phyloP scores from a whole-genome alignment of 2,888 invertebrate species.

The Chloroclysta siterata region DNA sequence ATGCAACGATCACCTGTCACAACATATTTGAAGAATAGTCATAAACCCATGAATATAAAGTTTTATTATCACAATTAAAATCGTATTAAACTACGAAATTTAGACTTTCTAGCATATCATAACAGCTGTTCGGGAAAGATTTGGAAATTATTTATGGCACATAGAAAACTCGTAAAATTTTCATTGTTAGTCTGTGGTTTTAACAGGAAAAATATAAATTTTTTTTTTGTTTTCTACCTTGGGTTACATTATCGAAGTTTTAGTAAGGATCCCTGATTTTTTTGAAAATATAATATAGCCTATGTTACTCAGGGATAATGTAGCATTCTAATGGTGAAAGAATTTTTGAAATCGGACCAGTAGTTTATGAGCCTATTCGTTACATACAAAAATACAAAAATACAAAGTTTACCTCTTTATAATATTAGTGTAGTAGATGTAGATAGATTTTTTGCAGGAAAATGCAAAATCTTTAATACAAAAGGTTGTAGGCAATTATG shows the following conservation, averaged over 20 bases:
- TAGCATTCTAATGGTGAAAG: no score
- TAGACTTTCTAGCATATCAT: constrained; percentile 25
- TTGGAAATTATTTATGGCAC: constrained; percentile 25
- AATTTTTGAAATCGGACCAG: no score
- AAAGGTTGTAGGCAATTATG: not conserved
- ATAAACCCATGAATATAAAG: constrained; percentile 21
- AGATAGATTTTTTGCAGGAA: not conserved
- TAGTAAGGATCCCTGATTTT: no score
- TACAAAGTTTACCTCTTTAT: no score
- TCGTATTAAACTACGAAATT: constrained; percentile 27
- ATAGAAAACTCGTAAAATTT: constrained; percentile 21
- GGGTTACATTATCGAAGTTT: no score
- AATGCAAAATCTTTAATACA: not conserved
- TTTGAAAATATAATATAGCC: no score
- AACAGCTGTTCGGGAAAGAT: constrained; percentile 26
- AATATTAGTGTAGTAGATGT: no score
- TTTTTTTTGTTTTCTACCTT: no score
- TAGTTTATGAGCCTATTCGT: no score
- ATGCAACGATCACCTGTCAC: constrained; percentile 32
- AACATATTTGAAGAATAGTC: constrained; percentile 30
- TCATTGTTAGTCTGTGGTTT: constrained; percentile 28
- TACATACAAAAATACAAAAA: no score
- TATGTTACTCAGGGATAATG: no score
- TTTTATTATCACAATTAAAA: constrained; percentile 32
- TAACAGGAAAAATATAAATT: constrained; percentile 11